Base-by-base conservation (phyloP, 2,888 invertebrate genomes). In the Pycnomerus fuliginosus region DNA sequence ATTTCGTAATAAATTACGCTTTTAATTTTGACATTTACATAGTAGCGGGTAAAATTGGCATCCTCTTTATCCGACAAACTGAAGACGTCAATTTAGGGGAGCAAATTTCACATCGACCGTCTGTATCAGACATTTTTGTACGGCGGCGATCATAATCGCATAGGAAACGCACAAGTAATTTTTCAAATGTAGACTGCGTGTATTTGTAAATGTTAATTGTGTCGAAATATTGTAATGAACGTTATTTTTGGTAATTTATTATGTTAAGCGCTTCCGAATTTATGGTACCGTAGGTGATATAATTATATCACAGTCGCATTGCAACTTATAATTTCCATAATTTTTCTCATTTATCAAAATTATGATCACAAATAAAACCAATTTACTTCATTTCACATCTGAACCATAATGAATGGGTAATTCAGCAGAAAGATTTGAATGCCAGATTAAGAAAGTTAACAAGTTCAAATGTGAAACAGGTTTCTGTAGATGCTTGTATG, bases 221-320 rank as follows among this genome's bases (percentile, higher is more conserved):
- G 10, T 25, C 17, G 35, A 30, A 40, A 29, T 35, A 13, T 30
- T 30, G 42, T 46, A 46, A 52, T 43, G 50, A 49, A 46, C 48
- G 55, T 52, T 51, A 57, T 58, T 55, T 56, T 53, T 41, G 49
- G 52, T 50, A 44, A 44, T 56, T 55, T 53, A 45, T 49, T 53
- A 38, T 49, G 48, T 52, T 56, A 53, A 55, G 50, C 48, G 43
- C 48, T 56, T 53, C 53, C 43, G 48, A 53, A 55, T 53, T 53
- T 50, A 49, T 46, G 53, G 48, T 42, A 38, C 48, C 42, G 40
- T 48, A 47, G 50, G 46, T 50, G 52, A 50, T 50, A 50, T 39
- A 47, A 48, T 46, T 46, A 44, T 44, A 40, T 38, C 31, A 33
- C 17, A 32, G 37, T 46, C 42, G 37, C 42, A 34, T 36, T 28